Evolutionary conservation across 23 tunicate species (phyloP).

Genomic region (Halocynthia aurantium): DNA sequence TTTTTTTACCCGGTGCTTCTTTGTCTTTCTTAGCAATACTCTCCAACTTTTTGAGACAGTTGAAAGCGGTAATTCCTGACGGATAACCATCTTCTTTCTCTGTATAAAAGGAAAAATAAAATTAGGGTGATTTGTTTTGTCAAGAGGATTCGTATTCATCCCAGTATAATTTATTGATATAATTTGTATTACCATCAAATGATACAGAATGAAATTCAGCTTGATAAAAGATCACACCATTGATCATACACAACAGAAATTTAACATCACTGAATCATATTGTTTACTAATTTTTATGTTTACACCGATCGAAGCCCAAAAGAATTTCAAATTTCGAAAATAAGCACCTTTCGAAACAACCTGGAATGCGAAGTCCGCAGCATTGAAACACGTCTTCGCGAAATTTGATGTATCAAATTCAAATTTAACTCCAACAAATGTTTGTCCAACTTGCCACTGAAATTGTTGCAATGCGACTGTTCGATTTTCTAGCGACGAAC

Average conservation of each 20-base stretch:
- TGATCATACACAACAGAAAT: too few species aligned
- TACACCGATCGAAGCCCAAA: neutral
- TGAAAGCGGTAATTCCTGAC: too few species aligned
- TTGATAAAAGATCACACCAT: neutral
- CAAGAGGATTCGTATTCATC: too few species aligned
- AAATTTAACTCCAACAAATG: constrained; percentile 44
- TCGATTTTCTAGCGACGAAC: constrained; percentile 21
- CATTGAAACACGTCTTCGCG: constrained; percentile 29
- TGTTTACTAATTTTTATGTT: neutral
- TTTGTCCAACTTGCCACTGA: constrained; percentile 35
- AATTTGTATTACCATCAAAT: neutral
- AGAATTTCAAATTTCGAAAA: neutral
- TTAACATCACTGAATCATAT: too few species aligned
- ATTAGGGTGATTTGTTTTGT: too few species aligned
- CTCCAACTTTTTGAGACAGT: too few species aligned
- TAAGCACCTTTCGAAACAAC: constrained; percentile 27
- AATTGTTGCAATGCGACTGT: constrained; percentile 39
- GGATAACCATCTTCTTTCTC: too few species aligned
- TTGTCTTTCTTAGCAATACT: too few species aligned
- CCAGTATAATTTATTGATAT: neutral
- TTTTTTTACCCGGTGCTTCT: too few species aligned
- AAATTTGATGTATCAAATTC: constrained; percentile 20
- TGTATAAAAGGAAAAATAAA: too few species aligned
- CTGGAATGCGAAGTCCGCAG: constrained; percentile 21
- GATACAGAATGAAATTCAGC: neutral